Evolutionary conservation across 2,888 invertebrate species (phyloP), one percentile per base, ranked within the genome.

Genomic region (Villa cingulata): DNA sequence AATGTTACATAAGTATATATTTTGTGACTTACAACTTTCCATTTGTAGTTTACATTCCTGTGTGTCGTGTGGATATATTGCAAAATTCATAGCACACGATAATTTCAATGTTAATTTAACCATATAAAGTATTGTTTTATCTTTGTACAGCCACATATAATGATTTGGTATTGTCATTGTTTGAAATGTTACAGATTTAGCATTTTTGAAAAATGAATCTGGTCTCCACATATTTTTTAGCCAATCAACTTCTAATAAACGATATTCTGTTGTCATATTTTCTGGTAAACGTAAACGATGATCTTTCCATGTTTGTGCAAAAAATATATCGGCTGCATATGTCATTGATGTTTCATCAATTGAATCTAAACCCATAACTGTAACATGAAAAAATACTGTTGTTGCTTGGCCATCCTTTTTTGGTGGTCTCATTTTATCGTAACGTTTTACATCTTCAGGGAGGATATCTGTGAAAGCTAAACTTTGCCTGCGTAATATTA

Each of bases 311-410:
- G 87, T 87, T 73, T 91, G 91, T 14, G 90, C 89, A 64, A 90
- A 90, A 69, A 90, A 91, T 62, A 90, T 88, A 61, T 90, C 90
- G 0, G 90, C 89, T 2, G 87, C 88, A 58, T 89, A 90, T 0
- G 90, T 90, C 94, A 95, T 95, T 5, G 91, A 91, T 58, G 86
- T 90, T 68, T 94, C 94, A 62, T 92, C 92, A 54, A 95, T 92
- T 37, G 92, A 92, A 70, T 94, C 92, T 53, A 94, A 72, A 1
- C 92, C 92, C 89, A 92, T 90, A 37, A 91, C 91, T 0, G 91
- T 91, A 34, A 91, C 90, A 62, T 91, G 91, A 70, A 91, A 91
- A 66, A 83, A 83, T 29, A 92, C 91, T 9, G 80, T 81, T 2
- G 91, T 91, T 0, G 91, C 85, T 60, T 85, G 82, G 16, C 87